A percentile compares a stretch with the other conserved stretches of the same genome.
These are phyloP conservation scores for Drosophila setifemur DNA, from an alignment of 1,140 invertebrate species.

Conservation along the genomic window DNA sequence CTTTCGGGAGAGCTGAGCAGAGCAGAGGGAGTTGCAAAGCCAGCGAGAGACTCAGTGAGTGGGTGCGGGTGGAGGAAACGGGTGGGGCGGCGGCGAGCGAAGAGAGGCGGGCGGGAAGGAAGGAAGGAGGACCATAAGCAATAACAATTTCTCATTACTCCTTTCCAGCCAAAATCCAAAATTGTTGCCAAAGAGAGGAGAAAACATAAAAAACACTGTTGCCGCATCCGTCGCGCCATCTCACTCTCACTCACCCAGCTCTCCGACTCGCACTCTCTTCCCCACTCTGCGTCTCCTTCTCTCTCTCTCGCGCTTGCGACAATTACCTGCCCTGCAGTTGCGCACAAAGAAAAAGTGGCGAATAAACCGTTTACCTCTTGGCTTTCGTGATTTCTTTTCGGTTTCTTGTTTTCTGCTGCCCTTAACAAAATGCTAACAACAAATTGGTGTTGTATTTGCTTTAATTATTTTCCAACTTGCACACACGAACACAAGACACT, in stretches of 20 bases:
- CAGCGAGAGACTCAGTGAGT: not conserved
- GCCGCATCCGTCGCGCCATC: conserved; percentile 37
- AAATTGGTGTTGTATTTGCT: conserved; percentile 64
- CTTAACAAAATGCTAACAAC: conserved; percentile 27
- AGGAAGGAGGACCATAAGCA: not conserved
- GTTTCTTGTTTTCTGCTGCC: conserved; percentile 2
- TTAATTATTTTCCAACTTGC: conserved; percentile 64
- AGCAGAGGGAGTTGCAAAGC: not conserved
- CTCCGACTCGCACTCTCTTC: conserved; percentile 3
- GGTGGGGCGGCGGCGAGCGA: conserved; percentile 5
- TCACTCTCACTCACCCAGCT: no score
- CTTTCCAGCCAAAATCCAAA: conserved; percentile 33
- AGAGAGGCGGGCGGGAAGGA: not conserved
- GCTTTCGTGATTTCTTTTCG: conserved; percentile 12
- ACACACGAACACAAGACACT: conserved; percentile 22
- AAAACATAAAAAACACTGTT: conserved; percentile 28
- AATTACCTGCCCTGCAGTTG: conserved; percentile 73
- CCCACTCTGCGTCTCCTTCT: no score
- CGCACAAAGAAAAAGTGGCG: conserved; percentile 56
- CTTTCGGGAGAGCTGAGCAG: not conserved
- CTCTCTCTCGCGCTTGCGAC: conserved; percentile 6
- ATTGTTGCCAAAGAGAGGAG: conserved; percentile 42
- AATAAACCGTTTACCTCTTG: conserved; percentile 20
- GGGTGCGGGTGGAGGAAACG: not conserved
- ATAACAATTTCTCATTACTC: conserved; percentile 19